Base-by-base conservation (phyloP, 2,113 vertebrate genomes). In the Oncorhynchus kisutch region DNA sequence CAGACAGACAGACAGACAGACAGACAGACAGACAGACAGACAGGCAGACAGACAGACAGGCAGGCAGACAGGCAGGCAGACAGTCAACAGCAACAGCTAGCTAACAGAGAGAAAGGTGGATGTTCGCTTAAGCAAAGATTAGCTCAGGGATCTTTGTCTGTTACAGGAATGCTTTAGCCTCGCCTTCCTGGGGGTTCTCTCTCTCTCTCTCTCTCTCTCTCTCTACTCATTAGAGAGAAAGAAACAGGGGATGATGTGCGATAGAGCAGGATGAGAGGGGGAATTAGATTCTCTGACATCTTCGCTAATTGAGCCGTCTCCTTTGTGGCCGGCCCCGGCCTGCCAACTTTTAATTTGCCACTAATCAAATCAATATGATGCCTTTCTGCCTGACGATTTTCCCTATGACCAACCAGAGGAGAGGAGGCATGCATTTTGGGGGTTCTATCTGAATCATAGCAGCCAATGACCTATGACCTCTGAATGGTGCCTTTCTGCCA, bases 311-410 rank as follows among this genome's bases (percentile, higher is more conserved):
- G 92, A 94, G 91, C 82, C 84, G 86, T 94, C 92, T 94, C 90
- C 91, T 89, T 84, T 86, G 87, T 82, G 31, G 94, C 92, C 91
- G 90, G 91, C 91, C 93, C 94, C 92, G 92, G 91, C 91, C 92
- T 91, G 92, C 93, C 84, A 88, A 87, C 93, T 95, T 95, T 96
- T 96, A 97, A 98, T 97, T 97, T 95, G 93, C 92, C 92, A 93
- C 94, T 97, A 97, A 97, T 96, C 96, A 96, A 93, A 95, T 96
- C 96, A 96, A 96, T 96, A 95, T 88, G 94, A 94, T 84, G 83
- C 88, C 66, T 22, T 27, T 31, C 14, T 84, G 84, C 88, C 29
- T 68, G 31, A 68, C 5, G 7, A 11, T 39, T 14, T 54, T 16
- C 4, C 51, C 16, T 9, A 25, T 86, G 80, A 86, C 81, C 84